Conservation (phyloP, 2,113 vertebrate species). For the Columbina picui region DNA sequence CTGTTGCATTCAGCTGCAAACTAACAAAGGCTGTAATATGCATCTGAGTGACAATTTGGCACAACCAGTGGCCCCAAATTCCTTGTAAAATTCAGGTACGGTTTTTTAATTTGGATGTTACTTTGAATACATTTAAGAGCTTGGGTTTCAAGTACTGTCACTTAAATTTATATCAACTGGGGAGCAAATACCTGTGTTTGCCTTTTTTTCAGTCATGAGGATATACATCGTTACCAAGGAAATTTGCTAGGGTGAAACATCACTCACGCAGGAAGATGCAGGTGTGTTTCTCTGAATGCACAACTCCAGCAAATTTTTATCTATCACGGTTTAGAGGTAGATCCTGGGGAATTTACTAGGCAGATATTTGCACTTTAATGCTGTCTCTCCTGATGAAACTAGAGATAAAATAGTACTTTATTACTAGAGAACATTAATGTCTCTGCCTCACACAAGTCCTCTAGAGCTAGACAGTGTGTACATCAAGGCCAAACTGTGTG, state of each 20-base stretch:
- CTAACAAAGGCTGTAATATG: neutral
- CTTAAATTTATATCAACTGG: neutral
- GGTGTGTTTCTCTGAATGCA: neutral
- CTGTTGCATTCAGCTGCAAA: neutral
- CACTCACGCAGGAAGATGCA: neutral
- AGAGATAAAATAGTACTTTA: neutral
- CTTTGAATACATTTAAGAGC: neutral
- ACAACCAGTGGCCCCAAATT: neutral
- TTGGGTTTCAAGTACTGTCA: neutral
- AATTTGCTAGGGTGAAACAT: neutral
- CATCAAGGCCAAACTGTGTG: neutral
- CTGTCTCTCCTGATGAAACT: neutral
- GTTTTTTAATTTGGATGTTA: neutral
- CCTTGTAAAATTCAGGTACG: neutral
- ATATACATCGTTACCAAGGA: neutral
- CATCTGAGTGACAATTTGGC: neutral
- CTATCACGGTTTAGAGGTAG: neutral
- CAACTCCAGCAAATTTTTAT: neutral
- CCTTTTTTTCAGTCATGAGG: neutral
- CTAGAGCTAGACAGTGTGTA: neutral
- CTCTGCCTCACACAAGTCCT: neutral
- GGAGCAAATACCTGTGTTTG: neutral
- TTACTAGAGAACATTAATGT: neutral
- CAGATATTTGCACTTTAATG: neutral
- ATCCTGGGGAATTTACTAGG: neutral